Percentiles rank a stretch among this genome's conserved stretches.
These are phyloP conservation scores for Bombus breviceps DNA, from an alignment of 1,140 invertebrate species.

Conservation along the genomic window DNA sequence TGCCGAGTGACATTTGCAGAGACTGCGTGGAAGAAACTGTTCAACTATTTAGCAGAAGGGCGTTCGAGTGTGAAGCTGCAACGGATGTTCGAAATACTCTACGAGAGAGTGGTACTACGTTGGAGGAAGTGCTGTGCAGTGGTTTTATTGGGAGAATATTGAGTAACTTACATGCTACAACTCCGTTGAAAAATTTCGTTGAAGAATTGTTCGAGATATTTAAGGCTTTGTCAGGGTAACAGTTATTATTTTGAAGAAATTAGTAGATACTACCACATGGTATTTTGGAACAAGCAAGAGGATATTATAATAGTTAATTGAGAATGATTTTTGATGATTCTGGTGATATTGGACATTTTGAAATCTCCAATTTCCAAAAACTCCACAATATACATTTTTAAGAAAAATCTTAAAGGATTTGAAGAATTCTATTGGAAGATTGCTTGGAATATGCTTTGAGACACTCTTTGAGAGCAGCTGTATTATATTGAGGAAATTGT, in stretches of 20 bases:
- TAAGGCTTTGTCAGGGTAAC: not conserved
- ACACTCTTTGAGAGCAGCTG: too few species aligned
- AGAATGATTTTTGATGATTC: too few species aligned
- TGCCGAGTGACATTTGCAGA: not conserved
- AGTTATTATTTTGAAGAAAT: not conserved
- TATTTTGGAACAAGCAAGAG: too few species aligned
- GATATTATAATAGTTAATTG: too few species aligned
- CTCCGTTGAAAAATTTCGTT: not conserved
- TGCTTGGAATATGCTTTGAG: too few species aligned
- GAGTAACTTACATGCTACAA: not conserved
- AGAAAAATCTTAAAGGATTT: not conserved
- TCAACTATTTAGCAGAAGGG: slow-evolving; percentile 1
- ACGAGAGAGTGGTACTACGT: not conserved
- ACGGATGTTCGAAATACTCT: not conserved
- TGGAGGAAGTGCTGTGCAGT: not conserved
- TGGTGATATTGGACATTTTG: too few species aligned
- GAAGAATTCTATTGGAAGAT: too few species aligned
- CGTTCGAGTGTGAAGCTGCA: not conserved
- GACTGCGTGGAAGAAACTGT: not conserved
- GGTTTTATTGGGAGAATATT: not conserved
- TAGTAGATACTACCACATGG: too few species aligned
- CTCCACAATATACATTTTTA: too few species aligned
- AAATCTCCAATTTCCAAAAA: too few species aligned
- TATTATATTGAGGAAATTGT: too few species aligned
- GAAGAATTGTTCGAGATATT: not conserved